Conservation (phyloP, 2,888 invertebrate genomes). For the Pterostichus madidus region DNA sequence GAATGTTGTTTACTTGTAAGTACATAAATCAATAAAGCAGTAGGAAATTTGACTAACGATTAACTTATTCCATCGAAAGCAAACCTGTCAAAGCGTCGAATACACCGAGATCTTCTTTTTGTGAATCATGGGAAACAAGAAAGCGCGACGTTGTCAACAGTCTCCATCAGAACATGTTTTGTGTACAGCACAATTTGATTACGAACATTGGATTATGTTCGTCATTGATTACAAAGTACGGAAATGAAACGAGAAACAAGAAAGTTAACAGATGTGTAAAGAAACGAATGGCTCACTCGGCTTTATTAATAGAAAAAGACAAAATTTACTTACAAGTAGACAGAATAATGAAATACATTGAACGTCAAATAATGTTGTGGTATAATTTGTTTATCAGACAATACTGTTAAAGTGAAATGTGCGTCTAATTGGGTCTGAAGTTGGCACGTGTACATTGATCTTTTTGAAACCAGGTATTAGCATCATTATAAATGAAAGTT, state of each 20-base stretch:
- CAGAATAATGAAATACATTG: too few relatives aligned
- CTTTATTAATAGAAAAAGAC: conserved; percentile 20
- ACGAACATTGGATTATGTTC: conserved; percentile 43
- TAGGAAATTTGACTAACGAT: background rate
- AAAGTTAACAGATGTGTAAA: conserved; percentile 34
- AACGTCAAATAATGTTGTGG: too few relatives aligned
- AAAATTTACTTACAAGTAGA: background rate
- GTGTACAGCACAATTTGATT: conserved; percentile 37
- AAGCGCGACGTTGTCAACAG: conserved; percentile 9
- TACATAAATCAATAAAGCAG: too few relatives aligned
- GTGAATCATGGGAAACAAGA: conserved; percentile 4
- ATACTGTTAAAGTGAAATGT: too few relatives aligned
- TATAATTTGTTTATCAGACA: too few relatives aligned
- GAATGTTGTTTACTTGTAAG: background rate
- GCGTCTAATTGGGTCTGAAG: too few relatives aligned
- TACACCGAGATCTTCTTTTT: conserved; percentile 26
- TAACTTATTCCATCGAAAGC: conserved; percentile 16
- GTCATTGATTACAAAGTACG: conserved; percentile 28
- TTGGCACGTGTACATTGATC: too few relatives aligned
- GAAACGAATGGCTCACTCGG: background rate
- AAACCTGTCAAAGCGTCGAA: background rate
- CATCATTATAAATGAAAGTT: too few relatives aligned
- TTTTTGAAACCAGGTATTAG: too few relatives aligned
- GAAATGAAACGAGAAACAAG: conserved; percentile 19
- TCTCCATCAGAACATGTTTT: conserved; percentile 34